These are phyloP conservation scores for Paramisgurnus dabryanus DNA, from an alignment of 2,113 vertebrate genomes.

Conservation along the genomic window DNA sequence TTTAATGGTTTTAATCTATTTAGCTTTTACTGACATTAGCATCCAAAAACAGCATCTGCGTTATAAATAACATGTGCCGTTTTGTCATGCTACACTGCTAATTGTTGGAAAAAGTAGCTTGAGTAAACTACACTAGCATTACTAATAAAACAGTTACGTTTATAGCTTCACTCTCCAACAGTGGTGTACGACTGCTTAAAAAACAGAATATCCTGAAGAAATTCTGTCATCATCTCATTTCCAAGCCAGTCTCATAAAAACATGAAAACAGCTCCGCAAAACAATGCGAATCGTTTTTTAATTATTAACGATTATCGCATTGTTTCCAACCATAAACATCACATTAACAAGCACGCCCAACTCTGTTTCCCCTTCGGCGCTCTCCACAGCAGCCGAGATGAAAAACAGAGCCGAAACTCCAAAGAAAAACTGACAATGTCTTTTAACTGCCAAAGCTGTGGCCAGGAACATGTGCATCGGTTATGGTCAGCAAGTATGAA, in stretches of 20 bases:
- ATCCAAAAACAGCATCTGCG: no score
- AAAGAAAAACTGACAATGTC: conserved; percentile 36
- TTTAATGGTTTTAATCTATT: no score
- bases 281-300: conserved; percentile 27
- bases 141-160: no score
- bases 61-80: no score
- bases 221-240: conserved; percentile 3
- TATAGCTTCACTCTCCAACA: no score
- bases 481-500: conserved; percentile 54
- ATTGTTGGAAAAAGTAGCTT: no score
- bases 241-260: not conserved
- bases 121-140: no score
- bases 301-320: not conserved
- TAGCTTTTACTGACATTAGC: no score
- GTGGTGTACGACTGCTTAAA: not conserved
- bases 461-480: conserved; percentile 51
- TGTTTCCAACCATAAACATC: conserved; percentile 26
- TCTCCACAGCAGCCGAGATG: conserved; percentile 4
- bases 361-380: conserved; percentile 25
- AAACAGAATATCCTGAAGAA: conserved; percentile 6
- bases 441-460: conserved; percentile 39
- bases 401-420: conserved; percentile 32
- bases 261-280: not conserved
- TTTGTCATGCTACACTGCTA: no score
- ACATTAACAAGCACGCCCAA: conserved; percentile 7